A percentile compares a stretch with the other conserved stretches of the same genome.
Conservation (phyloP, 1,140 invertebrate species). For the Ptiloglossa arizonensis region DNA sequence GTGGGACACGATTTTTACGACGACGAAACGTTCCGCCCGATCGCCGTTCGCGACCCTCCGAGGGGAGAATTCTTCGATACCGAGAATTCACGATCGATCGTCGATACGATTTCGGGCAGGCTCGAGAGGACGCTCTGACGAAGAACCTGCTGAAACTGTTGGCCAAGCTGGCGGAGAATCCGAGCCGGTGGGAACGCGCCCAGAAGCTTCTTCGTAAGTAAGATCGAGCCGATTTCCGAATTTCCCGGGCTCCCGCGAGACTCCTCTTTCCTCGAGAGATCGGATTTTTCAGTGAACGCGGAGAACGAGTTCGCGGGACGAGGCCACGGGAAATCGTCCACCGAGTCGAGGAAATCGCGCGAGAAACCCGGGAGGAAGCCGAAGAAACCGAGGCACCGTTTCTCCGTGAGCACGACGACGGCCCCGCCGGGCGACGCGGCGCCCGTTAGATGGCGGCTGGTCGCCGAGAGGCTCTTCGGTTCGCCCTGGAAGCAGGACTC, state of each 20-base stretch:
- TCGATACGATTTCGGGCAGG: slow-evolving; percentile 38
- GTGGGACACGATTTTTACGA: too few species aligned
- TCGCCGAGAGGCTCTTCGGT: slow-evolving; percentile 69
- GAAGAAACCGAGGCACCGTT: slow-evolving; percentile 62
- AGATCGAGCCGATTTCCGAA: too few species aligned
- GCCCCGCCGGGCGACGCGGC: slow-evolving; percentile 57
- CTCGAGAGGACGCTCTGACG: slow-evolving; percentile 63
- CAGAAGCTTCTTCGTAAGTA: slow-evolving; percentile 74
- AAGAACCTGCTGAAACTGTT: slow-evolving; percentile 72
- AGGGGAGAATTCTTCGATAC: too few species aligned
- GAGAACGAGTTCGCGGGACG: slow-evolving; percentile 52
- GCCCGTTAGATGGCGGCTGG: slow-evolving; percentile 65
- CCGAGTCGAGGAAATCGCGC: slow-evolving; percentile 36
- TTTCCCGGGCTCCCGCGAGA: too few species aligned
- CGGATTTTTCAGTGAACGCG: slow-evolving; percentile 61
- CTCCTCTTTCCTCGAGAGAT: too few species aligned
- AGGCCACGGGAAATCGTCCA: slow-evolving; percentile 31
- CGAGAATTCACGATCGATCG: not conserved
- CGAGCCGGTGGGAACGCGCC: slow-evolving; percentile 66
- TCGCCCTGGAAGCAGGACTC: slow-evolving; percentile 54
- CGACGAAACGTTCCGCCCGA: too few species aligned
- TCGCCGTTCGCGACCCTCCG: too few species aligned
- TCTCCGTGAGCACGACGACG: slow-evolving; percentile 47
- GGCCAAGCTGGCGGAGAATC: slow-evolving; percentile 68
- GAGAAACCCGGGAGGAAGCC: slow-evolving; percentile 69